Percentiles rank a stretch among this genome's conserved stretches.
Conservation (phyloP, 2,797 vertebrate genomes). For the Takifugu rubripes region DNA sequence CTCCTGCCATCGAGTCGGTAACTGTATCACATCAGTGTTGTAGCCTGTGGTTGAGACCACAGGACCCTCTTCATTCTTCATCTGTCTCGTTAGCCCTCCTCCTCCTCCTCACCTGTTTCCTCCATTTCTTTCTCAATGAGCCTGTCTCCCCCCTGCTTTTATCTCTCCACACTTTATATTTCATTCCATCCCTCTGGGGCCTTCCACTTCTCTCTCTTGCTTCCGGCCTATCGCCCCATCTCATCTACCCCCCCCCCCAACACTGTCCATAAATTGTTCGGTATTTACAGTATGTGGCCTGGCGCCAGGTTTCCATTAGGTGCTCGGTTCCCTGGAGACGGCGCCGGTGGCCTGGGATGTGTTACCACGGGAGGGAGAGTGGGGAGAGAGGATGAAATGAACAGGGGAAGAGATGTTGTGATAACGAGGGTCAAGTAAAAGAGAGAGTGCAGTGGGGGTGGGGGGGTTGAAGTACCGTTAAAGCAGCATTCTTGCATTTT, state of each 20-base stretch:
- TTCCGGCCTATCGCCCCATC: constrained; percentile 47
- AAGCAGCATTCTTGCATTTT: no score
- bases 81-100: background rate
- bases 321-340: constrained; percentile 64
- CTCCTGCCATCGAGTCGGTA: background rate
- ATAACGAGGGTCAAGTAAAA: constrained; percentile 31
- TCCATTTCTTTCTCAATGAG: constrained; percentile 7
- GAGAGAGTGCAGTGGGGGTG: constrained; percentile 5
- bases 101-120: constrained; percentile 16
- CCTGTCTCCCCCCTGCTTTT: constrained; percentile 20
- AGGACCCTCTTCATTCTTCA: background rate
- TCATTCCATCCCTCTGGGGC: constrained; percentile 30
- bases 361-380: constrained; percentile 55
- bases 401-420: constrained; percentile 23
- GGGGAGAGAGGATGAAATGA: constrained; percentile 16
- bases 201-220: constrained; percentile 31
- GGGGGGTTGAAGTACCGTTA: constrained; percentile 3
- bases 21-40: background rate
- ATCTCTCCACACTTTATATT: constrained; percentile 25
- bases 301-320: constrained; percentile 73
- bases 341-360: constrained; percentile 70
- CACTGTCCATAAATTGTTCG: constrained; percentile 66
- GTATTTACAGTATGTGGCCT: constrained; percentile 72
- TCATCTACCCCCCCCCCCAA: constrained; percentile 15
- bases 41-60: background rate